These are phyloP conservation scores for Aldrovandia affinis DNA, from an alignment of 2,797 vertebrate genomes.

Conservation along the genomic window DNA sequence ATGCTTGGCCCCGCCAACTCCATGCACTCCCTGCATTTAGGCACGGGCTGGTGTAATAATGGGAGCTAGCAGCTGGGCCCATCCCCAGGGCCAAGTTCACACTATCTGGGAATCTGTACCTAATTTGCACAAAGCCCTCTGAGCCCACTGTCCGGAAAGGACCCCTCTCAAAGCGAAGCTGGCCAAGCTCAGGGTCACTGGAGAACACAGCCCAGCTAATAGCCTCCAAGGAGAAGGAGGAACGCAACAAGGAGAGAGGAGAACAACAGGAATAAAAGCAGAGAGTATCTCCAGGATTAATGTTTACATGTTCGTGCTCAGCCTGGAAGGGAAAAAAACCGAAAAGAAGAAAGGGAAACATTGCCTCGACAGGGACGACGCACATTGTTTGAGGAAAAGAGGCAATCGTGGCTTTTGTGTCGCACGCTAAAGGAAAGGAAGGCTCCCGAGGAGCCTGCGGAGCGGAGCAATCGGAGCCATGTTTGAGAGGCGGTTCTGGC, in stretches of 20 bases:
- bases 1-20: background rate
- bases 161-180: conserved; percentile 39
- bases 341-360: background rate
- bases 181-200: conserved; percentile 37
- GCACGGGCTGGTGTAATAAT: background rate
- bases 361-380: conserved; percentile 33
- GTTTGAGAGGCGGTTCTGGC: conserved; percentile 53
- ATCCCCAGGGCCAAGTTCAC: background rate
- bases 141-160: background rate
- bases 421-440: conserved; percentile 31
- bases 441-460: conserved; percentile 52
- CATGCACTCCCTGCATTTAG: background rate
- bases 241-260: conserved; percentile 17
- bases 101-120: background rate
- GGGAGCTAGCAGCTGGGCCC: background rate
- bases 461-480: conserved; percentile 42
- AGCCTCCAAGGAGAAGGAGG: conserved; percentile 54
- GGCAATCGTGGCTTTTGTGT: background rate
- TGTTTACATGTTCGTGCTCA: conserved; percentile 57
- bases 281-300: conserved; percentile 39
- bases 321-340: conserved; percentile 40
- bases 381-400: background rate
- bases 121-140: background rate
- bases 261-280: conserved; percentile 37
- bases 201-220: conserved; percentile 42